Conservation (phyloP, 1,140 invertebrate species). For the Bilobella aurantiaca region DNA sequence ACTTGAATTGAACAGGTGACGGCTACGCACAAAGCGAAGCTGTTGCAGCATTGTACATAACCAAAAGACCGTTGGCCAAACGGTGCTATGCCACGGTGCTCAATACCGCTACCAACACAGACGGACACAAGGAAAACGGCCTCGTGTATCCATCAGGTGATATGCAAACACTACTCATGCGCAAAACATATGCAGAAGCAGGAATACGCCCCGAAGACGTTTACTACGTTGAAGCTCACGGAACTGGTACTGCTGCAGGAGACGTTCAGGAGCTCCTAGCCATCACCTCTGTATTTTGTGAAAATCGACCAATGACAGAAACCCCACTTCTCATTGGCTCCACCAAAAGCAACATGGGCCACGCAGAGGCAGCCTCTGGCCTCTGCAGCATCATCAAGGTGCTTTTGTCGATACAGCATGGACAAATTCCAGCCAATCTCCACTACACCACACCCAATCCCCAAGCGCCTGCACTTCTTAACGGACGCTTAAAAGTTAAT, state of each 20-base stretch:
- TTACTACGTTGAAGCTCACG: slow-evolving; percentile 86
- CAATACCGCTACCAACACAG: slow-evolving; percentile 76
- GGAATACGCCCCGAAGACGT: slow-evolving; percentile 70
- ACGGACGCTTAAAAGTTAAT: slow-evolving; percentile 50
- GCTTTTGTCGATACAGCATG: neutral
- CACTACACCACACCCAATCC: slow-evolving; percentile 40
- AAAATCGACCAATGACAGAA: neutral
- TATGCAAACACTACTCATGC: slow-evolving; percentile 75
- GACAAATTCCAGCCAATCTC: slow-evolving; percentile 6
- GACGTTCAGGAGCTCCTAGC: slow-evolving; percentile 50
- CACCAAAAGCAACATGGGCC: slow-evolving; percentile 53
- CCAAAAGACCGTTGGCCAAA: slow-evolving; percentile 60
- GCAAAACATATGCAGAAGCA: slow-evolving; percentile 71
- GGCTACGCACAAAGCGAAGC: slow-evolving; percentile 91
- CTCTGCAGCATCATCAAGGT: slow-evolving; percentile 21
- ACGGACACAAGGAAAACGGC: slow-evolving; percentile 74
- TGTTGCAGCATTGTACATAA: slow-evolving; percentile 65
- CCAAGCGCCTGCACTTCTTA: slow-evolving; percentile 53
- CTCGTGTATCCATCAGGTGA: slow-evolving; percentile 82
- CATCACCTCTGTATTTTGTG: slow-evolving; percentile 50
- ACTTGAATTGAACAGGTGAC: no score
- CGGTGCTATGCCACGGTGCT: slow-evolving; percentile 77
- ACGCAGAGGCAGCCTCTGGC: slow-evolving; percentile 49
- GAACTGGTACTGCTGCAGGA: slow-evolving; percentile 53
- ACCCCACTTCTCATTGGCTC: slow-evolving; percentile 48